A percentile compares a stretch with the other conserved stretches of the same genome.
These are phyloP conservation scores for Triops cancriformis DNA, from an alignment of 1,140 invertebrate genomes.

Conservation along the genomic window DNA sequence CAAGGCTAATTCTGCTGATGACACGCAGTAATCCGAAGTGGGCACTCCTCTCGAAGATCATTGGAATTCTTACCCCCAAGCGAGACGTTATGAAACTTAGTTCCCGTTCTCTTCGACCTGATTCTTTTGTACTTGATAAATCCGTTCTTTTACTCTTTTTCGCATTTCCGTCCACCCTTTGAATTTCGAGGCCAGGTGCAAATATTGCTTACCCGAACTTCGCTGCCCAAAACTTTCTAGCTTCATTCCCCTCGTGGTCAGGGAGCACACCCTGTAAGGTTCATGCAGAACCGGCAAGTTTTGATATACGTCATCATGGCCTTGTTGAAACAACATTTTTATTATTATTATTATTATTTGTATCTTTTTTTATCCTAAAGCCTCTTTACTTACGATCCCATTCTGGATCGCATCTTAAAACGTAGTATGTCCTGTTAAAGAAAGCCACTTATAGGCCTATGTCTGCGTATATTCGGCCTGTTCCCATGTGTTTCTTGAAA, in stretches of 20 bases:
- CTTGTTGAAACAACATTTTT: not conserved
- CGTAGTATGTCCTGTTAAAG: not conserved
- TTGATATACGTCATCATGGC: slow-evolving; percentile 13
- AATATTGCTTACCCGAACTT: not conserved
- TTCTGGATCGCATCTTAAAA: not conserved
- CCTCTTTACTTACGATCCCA: not conserved
- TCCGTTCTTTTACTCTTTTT: not conserved
- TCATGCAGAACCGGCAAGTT: not conserved
- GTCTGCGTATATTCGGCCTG: not conserved
- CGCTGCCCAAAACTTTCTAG: not conserved
- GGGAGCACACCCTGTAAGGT: slow-evolving; percentile 1
- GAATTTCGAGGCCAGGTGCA: not conserved
- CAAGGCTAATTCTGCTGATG: too few species aligned
- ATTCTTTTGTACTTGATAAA: not conserved
- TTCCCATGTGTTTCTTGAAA: not conserved
- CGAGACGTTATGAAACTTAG: not conserved
- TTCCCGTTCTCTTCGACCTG: not conserved
- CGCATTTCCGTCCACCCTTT: not conserved
- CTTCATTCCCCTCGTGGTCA: not conserved
- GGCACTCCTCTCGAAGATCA: too few species aligned
- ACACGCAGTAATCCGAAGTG: too few species aligned
- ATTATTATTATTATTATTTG: not conserved
- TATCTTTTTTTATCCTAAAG: not conserved
- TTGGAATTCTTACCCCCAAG: too few species aligned
- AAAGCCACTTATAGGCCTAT: not conserved